Evolutionary conservation across 2,888 invertebrate species (phyloP), one percentile per base, ranked within the genome.

Genomic region (Ctenicera cuprea): DNA sequence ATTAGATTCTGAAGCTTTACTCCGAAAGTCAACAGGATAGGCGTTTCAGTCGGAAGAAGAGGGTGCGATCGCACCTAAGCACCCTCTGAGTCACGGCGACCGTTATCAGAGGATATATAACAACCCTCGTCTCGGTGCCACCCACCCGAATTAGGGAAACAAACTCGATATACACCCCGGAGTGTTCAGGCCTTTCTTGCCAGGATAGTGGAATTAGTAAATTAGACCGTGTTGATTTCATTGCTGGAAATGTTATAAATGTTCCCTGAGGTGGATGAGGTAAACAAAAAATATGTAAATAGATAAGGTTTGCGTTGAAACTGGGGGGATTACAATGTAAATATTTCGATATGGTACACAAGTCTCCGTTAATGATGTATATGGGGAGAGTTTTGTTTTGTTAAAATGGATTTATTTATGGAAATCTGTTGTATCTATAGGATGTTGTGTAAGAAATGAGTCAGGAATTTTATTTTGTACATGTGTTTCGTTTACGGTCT

Each of bases 121-220:
- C 63, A 38, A 63, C 71, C 71, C 71, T 71, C 71, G 48, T 50
- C 57, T 64, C 71, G 45, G 63, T 63, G 68, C 50, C 37, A 50
- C 69, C 69, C 69, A 54, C 50, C 62, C 43, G 62, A 70, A 70
- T 70, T 70, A 70, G 62, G 62, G 69, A 70, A 70, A 70, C 69
- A 62, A 69, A 70, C 69, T 63, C 52, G 69, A 70, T 70, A 52
- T 30, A 33, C 69, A 63, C 69, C 62, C 69, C 43, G 50, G 52
- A 41, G 50, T 54, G 66, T 54, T 54, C 37, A 16, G 37, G 22
- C 18, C 38, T 57, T 45, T 68, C 61, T 70, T 63, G 11, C 5
- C 37, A 52, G 41, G 52, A 52, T 63, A 52, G 20, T 26, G 16
- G 66, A 54, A 70, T 63, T 63, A 30, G 52, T 70, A 43, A 63